Percentiles rank a stretch among this genome's conserved stretches.
These are phyloP conservation scores for Recurvirostra avosetta DNA, from an alignment of 2,113 vertebrate species.

Conservation along the genomic window DNA sequence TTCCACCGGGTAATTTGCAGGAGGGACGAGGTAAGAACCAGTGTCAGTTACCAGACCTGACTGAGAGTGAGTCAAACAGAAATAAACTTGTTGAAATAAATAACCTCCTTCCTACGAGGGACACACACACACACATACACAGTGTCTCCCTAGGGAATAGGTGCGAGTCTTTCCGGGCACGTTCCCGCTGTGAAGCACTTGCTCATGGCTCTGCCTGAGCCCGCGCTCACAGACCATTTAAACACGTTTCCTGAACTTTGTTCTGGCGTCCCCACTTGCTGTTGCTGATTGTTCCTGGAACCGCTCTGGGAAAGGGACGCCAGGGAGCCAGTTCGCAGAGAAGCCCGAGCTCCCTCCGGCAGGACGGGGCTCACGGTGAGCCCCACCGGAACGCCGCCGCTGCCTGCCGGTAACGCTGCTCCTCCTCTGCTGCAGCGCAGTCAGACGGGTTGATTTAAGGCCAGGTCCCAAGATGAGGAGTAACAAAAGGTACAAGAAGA, in stretches of 20 bases:
- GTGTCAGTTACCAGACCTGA: not conserved
- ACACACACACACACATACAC: not conserved
- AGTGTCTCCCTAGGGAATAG: not conserved
- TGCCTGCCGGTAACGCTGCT: not conserved
- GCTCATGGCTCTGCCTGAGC: not conserved
- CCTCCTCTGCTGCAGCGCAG: not conserved
- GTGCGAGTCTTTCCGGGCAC: not conserved
- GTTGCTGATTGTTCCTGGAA: not conserved
- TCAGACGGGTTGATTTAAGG: not conserved
- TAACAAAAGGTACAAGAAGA: not conserved
- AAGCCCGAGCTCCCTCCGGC: not conserved
- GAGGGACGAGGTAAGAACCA: not conserved
- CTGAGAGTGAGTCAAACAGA: not conserved
- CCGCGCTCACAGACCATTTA: not conserved
- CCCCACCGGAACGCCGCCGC: accelerated
- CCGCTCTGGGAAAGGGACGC: not conserved
- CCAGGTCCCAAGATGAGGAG: not conserved
- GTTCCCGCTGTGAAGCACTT: not conserved
- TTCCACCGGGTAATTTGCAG: not conserved
- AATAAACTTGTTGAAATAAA: not conserved
- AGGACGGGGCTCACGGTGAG: not conserved
- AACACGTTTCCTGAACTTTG: not conserved
- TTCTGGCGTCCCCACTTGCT: not conserved
- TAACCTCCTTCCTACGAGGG: not conserved
- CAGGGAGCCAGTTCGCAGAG: not conserved